Percentiles rank a stretch among this genome's conserved stretches.
phyloP scores from a whole-genome alignment of 92 coral and sea anemone species.

The Montipora capitata region DNA sequence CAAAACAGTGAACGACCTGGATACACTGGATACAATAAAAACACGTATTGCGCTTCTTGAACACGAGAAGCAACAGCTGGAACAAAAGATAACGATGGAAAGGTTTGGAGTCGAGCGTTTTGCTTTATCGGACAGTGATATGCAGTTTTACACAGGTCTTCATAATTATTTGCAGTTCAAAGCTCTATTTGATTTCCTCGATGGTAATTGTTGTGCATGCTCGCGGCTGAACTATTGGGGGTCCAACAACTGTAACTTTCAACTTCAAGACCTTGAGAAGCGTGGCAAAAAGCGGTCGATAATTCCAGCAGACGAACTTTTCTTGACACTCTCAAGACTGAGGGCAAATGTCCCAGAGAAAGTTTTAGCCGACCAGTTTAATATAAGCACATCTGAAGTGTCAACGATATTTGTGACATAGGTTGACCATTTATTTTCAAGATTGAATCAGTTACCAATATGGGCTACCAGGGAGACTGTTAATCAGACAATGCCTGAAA shows the following conservation, averaged over 20 bases:
- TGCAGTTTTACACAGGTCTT: background rate
- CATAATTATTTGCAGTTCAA: background rate
- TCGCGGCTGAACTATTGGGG: slow-evolving; percentile 70
- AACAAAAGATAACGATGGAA: background rate
- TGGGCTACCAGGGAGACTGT: slow-evolving; percentile 53
- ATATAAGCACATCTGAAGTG: slow-evolving; percentile 43
- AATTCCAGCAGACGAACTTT: slow-evolving; percentile 47
- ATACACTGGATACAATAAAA: too few relatives aligned
- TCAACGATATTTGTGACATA: slow-evolving; percentile 44
- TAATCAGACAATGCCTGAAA: slow-evolving; percentile 42
- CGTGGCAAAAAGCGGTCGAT: slow-evolving; percentile 55
- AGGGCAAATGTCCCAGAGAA: slow-evolving; percentile 65
- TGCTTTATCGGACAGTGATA: slow-evolving; percentile 33
- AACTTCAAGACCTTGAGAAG: slow-evolving; percentile 35
- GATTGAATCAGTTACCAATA: slow-evolving; percentile 35
- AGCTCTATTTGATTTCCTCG: slow-evolving; percentile 29
- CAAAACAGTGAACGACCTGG: too few relatives aligned
- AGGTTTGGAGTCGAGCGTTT: slow-evolving; percentile 61
- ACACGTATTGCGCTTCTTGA: background rate
- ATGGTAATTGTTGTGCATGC: slow-evolving; percentile 30
- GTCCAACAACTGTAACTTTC: slow-evolving; percentile 52
- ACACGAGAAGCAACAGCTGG: slow-evolving; percentile 4
- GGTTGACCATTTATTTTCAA: slow-evolving; percentile 6
- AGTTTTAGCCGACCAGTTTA: slow-evolving; percentile 59
- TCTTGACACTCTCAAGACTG: slow-evolving; percentile 52